Evolutionary conservation across 2,113 vertebrate species (phyloP).

Genomic region (Solea solea): DNA sequence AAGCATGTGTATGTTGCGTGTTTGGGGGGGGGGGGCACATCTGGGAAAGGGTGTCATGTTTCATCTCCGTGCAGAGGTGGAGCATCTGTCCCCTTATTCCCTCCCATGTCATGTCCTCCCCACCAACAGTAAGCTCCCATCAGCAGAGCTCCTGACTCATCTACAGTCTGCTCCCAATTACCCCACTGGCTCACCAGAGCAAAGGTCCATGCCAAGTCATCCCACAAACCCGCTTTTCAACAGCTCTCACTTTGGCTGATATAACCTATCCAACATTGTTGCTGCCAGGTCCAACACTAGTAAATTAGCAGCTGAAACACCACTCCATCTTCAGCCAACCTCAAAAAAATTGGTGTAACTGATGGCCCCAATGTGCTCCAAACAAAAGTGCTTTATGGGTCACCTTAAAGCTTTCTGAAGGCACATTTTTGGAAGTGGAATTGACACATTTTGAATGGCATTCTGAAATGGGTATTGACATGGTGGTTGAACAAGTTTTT

Average conservation of each 20-base stretch:
- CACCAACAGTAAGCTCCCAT: constrained; percentile 49
- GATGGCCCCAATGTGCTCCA: background rate
- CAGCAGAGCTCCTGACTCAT: constrained; percentile 68
- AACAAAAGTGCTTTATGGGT: background rate
- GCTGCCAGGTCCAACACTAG: constrained; percentile 30
- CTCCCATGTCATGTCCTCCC: constrained; percentile 54
- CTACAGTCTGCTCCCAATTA: constrained; percentile 77
- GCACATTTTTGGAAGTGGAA: background rate
- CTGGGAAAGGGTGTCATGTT: constrained; percentile 64
- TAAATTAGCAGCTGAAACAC: constrained; percentile 25
- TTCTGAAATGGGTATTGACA: too few species aligned
- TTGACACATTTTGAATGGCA: background rate
- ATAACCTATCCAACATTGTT: constrained; percentile 21
- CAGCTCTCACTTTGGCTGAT: constrained; percentile 38
- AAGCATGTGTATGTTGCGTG: constrained; percentile 20
- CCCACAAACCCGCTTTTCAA: constrained; percentile 36
- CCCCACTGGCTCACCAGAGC: constrained; percentile 57
- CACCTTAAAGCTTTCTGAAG: background rate
- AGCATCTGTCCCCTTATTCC: constrained; percentile 51
- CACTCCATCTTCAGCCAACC: constrained; percentile 14
- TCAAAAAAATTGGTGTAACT: background rate
- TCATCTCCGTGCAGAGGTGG: constrained; percentile 47
- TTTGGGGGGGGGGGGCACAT: constrained; percentile 40
- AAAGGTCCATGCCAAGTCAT: constrained; percentile 56
- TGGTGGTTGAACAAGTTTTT: too few species aligned